Conservation (phyloP, 2,797 vertebrate species). For the Gymnopithys bicolor region DNA sequence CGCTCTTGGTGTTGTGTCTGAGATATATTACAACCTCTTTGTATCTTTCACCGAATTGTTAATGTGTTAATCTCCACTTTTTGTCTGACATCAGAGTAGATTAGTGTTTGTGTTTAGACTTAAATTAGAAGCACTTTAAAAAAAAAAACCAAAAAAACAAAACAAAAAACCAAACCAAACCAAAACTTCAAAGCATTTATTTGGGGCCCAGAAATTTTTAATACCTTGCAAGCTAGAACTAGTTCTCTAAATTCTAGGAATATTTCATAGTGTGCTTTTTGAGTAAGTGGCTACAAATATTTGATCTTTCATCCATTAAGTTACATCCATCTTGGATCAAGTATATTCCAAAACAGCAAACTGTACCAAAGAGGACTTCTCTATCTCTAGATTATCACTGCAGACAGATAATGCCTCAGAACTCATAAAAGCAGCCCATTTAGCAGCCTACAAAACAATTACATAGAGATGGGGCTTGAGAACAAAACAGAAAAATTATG, state of each 20-base stretch:
- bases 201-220: neutral
- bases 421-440: neutral
- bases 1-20: neutral
- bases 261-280: neutral
- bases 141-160: too few species aligned
- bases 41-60: neutral
- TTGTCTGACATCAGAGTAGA: neutral
- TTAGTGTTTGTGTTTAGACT: neutral
- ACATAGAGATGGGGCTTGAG: neutral
- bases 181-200: neutral
- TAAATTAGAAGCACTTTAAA: neutral
- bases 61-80: neutral
- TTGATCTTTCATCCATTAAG: neutral
- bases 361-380: neutral
- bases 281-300: neutral
- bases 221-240: neutral
- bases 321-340: neutral
- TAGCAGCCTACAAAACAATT: neutral
- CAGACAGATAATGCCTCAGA: neutral
- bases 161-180: too few species aligned
- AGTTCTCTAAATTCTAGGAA: neutral
- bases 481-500: neutral
- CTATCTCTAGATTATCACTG: neutral
- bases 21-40: neutral
- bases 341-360: neutral